Conservation (phyloP, 2,797 vertebrate species). For the Sebastes paucispinis region DNA sequence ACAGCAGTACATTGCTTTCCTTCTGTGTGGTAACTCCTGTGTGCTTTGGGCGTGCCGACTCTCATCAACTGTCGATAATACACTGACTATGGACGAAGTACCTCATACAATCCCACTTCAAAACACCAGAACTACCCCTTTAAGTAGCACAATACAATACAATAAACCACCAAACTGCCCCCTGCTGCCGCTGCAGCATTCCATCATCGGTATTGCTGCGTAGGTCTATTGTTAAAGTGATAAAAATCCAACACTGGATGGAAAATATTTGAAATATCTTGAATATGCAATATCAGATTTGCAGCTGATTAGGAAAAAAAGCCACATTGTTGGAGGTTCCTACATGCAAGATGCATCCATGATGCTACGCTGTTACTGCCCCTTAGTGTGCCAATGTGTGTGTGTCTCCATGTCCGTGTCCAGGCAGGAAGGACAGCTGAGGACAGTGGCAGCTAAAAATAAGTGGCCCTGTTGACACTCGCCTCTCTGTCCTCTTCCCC, state of each 20-base stretch:
- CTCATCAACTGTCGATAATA: no score
- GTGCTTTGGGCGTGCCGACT: no score
- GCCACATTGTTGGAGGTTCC: not conserved
- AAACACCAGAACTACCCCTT: no score
- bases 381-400: not conserved
- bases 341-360: not conserved
- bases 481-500: conserved; percentile 41
- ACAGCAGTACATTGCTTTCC: no score
- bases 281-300: conserved; percentile 19
- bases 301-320: not conserved
- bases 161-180: not conserved
- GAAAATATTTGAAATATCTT: conserved; percentile 33
- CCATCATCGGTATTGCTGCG: not conserved
- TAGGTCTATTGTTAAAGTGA: conserved; percentile 29
- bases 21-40: no score
- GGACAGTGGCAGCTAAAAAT: conserved; percentile 63
- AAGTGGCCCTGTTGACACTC: conserved; percentile 58
- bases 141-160: not conserved
- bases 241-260: conserved; percentile 16
- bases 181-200: not conserved
- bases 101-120: no score
- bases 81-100: no score
- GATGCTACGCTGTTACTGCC: not conserved
- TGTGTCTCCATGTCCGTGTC: not conserved
- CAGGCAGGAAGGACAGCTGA: conserved; percentile 46